These are phyloP conservation scores for Trachelus tabidus DNA, from an alignment of 2,888 invertebrate species.

Conservation along the genomic window DNA sequence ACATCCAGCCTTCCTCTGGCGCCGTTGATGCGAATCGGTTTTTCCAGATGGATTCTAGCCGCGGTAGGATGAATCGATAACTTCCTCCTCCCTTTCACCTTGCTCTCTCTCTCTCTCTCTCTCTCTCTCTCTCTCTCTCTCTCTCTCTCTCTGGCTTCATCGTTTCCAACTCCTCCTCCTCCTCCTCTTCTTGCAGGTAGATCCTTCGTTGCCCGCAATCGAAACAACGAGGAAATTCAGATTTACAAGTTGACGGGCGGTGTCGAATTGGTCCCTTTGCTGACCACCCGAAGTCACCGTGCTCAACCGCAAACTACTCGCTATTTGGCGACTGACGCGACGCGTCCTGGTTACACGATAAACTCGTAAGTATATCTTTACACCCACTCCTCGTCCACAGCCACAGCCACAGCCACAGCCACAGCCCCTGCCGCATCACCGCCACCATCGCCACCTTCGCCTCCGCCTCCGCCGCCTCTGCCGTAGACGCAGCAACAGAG, in stretches of 20 bases:
- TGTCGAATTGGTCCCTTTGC: conserved; percentile 80
- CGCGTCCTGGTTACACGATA: conserved; percentile 69
- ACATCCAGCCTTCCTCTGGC: conserved; percentile 33
- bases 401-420: no score
- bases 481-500: no score
- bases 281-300: conserved; percentile 73
- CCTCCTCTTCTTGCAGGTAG: no score
- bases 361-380: conserved; percentile 51
- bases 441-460: no score
- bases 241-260: conserved; percentile 71
- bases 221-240: conserved; percentile 48
- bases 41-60: conserved; percentile 39
- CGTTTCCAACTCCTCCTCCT: no score
- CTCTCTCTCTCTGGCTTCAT: no score
- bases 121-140: no score
- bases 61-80: conserved; percentile 22
- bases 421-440: no score
- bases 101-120: no score
- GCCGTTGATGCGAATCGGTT: conserved; percentile 45
- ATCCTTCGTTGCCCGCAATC: neutral
- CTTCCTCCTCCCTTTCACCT: no score
- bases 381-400: no score
- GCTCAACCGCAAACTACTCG: conserved; percentile 51
- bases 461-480: no score
- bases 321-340: conserved; percentile 63